Evolutionary conservation across 2,888 invertebrate genomes (phyloP).

Genomic region (Calliscelio sp.): DNA sequence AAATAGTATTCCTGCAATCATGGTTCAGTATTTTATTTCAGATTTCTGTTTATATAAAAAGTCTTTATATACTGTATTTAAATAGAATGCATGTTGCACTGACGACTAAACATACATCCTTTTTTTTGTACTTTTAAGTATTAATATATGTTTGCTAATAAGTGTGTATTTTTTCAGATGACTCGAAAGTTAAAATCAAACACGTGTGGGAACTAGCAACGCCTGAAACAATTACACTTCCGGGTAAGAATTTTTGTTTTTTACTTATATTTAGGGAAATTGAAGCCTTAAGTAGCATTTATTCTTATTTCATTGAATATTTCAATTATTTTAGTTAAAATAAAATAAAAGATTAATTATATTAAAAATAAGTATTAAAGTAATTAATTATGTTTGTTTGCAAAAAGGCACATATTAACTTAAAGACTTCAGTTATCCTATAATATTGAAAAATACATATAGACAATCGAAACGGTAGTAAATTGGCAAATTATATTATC

Average conservation of each 20-base stretch:
- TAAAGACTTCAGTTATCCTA: no score
- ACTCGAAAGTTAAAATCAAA: constrained; percentile 46
- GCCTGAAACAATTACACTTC: constrained; percentile 28
- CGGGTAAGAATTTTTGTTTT: constrained; percentile 49
- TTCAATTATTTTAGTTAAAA: no score
- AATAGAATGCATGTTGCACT: background rate
- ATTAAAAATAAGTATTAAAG: no score
- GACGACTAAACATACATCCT: background rate
- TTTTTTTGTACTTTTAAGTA: background rate
- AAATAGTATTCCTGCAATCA: constrained; percentile 1
- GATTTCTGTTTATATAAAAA: background rate
- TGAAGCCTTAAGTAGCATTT: no score
- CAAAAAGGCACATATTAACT: no score
- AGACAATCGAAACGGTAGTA: no score
- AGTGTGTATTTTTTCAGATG: constrained; percentile 46
- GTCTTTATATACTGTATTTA: background rate
- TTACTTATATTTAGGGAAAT: no score
- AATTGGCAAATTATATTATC: no score
- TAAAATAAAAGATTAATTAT: no score
- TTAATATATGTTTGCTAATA: background rate
- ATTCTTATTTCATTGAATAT: no score
- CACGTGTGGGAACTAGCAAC: constrained; percentile 42
- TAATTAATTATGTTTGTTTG: no score
- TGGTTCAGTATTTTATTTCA: background rate
- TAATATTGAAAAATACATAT: no score